These are phyloP conservation scores for Aphaenogaster rudis DNA, from an alignment of 1,140 invertebrate species.

Conservation along the genomic window DNA sequence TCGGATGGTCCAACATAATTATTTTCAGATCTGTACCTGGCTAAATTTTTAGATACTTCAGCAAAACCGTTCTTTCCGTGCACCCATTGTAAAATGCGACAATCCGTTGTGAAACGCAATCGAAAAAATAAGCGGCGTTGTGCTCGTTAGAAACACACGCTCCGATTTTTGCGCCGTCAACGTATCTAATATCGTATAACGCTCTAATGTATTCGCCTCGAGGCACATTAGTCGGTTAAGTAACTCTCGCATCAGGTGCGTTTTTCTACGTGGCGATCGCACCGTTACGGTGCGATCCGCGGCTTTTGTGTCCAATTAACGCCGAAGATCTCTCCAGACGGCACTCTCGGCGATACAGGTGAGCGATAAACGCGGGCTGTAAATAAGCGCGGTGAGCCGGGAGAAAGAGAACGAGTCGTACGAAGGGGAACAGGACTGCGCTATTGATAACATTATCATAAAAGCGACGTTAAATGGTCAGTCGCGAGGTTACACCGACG, in stretches of 20 bases:
- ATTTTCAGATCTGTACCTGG: no score
- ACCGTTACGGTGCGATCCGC: slow-evolving; percentile 1
- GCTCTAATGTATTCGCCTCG: slow-evolving; percentile 10
- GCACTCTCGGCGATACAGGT: slow-evolving; percentile 56
- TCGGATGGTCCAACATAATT: no score
- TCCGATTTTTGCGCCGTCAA: neutral
- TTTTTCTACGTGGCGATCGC: slow-evolving; percentile 31
- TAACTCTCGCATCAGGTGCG: neutral
- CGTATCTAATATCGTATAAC: neutral
- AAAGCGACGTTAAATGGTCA: slow-evolving; percentile 84
- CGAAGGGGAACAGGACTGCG: slow-evolving; percentile 39
- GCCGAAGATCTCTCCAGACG: slow-evolving; percentile 30
- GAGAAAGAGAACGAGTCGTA: slow-evolving; percentile 19
- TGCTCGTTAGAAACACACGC: neutral
- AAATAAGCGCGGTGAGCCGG: slow-evolving; percentile 60
- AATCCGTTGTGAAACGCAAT: neutral
- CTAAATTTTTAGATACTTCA: no score
- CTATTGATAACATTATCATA: slow-evolving; percentile 87
- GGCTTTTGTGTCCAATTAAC: slow-evolving; percentile 50
- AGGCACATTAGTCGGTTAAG: neutral
- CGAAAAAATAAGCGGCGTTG: neutral
- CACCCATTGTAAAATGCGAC: neutral
- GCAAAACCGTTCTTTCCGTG: no score
- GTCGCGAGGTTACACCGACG: slow-evolving; percentile 79
- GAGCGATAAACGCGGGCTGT: slow-evolving; percentile 66